Percentiles rank a stretch among this genome's conserved stretches.
phyloP scores from a whole-genome alignment of 2,797 vertebrate genomes.

The Hemitrygon akajei region DNA sequence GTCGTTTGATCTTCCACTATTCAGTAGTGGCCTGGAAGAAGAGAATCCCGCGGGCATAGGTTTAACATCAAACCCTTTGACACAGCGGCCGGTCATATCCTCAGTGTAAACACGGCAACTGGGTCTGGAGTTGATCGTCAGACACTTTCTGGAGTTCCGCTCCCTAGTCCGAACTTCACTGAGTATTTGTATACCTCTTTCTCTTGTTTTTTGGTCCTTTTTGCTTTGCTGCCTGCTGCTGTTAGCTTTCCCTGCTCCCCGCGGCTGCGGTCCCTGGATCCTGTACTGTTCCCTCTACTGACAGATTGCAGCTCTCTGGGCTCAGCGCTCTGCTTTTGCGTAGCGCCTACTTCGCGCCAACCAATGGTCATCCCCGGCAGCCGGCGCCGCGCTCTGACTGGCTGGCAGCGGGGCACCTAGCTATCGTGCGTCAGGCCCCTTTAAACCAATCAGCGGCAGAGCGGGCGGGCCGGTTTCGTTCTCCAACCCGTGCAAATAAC shows the following conservation, averaged over 20 bases:
- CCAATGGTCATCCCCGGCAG: conserved; percentile 49
- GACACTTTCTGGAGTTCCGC: neutral
- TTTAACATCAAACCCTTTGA: conserved; percentile 49
- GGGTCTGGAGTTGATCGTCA: conserved; percentile 26
- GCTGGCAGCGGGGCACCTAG: neutral
- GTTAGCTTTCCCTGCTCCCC: neutral
- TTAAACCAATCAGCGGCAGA: conserved; percentile 44
- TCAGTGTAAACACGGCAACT: conserved; percentile 43
- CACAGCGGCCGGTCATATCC: conserved; percentile 49
- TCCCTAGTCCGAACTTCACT: conserved; percentile 29
- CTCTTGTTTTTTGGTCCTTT: conserved; percentile 43
- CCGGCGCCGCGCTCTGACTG: neutral
- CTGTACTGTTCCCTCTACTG: conserved; percentile 59
- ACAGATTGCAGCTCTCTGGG: conserved; percentile 69
- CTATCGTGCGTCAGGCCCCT: neutral
- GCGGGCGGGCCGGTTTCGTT: conserved; percentile 42
- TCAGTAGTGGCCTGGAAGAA: conserved; percentile 55
- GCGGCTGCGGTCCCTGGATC: conserved; percentile 41
- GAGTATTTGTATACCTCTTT: conserved; percentile 40
- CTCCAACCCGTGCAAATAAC: neutral
- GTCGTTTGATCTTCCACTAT: neutral
- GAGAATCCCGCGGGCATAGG: conserved; percentile 56
- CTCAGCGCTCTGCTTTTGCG: conserved; percentile 74
- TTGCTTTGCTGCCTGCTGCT: conserved; percentile 41
- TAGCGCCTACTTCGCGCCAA: conserved; percentile 71